Conservation (phyloP, 2,888 invertebrate species). For the Pandemis corylana region DNA sequence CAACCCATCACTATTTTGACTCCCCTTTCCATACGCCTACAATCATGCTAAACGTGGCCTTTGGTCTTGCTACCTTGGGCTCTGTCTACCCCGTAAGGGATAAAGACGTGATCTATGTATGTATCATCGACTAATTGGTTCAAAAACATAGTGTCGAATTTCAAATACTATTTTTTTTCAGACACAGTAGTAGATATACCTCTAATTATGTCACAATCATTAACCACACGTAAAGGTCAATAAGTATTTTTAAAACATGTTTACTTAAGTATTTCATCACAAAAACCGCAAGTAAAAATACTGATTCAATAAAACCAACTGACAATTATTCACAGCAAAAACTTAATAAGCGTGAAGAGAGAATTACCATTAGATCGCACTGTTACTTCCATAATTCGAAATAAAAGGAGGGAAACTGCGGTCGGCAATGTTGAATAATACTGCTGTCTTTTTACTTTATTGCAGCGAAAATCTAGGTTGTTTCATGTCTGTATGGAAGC, state of each 20-base stretch:
- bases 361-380: slow-evolving; percentile 12
- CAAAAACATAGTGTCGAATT: no score
- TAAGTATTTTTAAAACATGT: not conserved
- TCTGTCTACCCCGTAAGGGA: no score
- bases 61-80: no score
- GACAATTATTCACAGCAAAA: slow-evolving; percentile 6
- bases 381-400: slow-evolving; percentile 20
- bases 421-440: slow-evolving; percentile 10
- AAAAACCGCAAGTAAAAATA: not conserved
- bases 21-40: no score
- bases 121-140: no score
- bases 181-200: no score
- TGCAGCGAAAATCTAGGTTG: not conserved
- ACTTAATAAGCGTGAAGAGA: slow-evolving; percentile 15
- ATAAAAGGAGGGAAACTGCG: slow-evolving; percentile 19
- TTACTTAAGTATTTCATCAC: not conserved
- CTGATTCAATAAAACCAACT: not conserved
- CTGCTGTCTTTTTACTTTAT: not conserved
- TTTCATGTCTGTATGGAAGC: not conserved
- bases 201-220: not conserved
- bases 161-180: no score
- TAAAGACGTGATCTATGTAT: no score
- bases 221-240: slow-evolving; percentile 1
- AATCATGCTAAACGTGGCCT: no score
- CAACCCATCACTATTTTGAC: no score